Evolutionary conservation across 1,140 invertebrate species (phyloP).

Genomic region (Portunus trituberculatus): DNA sequence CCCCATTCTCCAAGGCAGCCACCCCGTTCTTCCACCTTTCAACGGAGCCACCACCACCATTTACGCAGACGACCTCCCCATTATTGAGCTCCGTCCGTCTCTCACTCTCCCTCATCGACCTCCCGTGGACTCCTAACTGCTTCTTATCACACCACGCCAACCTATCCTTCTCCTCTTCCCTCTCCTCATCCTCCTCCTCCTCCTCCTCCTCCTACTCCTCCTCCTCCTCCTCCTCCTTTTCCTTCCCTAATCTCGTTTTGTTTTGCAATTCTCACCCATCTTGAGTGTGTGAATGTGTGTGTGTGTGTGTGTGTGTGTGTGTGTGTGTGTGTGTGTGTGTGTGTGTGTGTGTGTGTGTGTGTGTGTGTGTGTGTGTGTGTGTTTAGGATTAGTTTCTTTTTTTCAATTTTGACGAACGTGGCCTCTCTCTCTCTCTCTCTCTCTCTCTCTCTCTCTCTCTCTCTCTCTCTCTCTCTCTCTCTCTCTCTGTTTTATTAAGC

Average conservation of each 20-base stretch:
- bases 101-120: constrained; percentile 8
- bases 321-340: not conserved
- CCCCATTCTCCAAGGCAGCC: not conserved
- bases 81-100: not conserved
- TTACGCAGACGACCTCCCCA: not conserved
- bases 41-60: not conserved
- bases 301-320: constrained; percentile 11
- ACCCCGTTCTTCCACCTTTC: not conserved
- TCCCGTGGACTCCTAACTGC: not conserved
- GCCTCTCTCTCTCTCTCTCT: no score
- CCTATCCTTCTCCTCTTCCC: not conserved
- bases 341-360: constrained; percentile 20
- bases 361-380: not conserved
- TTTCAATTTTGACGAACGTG: no score
- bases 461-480: no score
- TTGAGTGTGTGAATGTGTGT: not conserved
- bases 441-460: no score
- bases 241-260: not conserved
- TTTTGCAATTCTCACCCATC: not conserved
- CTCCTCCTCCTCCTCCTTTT: not conserved
- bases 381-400: no score
- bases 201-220: not conserved
- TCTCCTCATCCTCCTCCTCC: not conserved
- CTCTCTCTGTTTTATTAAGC: no score
- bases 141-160: constrained; percentile 13